These are phyloP conservation scores for Poecile atricapillus DNA, from an alignment of 2,113 vertebrate species.

Conservation along the genomic window DNA sequence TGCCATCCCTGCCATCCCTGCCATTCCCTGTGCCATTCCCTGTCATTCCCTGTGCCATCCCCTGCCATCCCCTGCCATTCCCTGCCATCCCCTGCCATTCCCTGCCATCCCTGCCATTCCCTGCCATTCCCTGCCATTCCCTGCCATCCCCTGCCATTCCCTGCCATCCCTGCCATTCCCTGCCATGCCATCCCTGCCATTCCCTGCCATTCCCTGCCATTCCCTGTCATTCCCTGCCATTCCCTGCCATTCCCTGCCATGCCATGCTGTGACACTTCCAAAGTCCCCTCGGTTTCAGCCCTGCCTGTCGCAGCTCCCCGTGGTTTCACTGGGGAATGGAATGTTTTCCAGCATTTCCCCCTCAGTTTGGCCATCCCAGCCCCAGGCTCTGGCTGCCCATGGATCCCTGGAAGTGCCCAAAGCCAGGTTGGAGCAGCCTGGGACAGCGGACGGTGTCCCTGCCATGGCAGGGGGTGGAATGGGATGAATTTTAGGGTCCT, in stretches of 20 bases:
- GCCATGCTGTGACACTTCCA: background rate
- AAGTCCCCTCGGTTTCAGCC: rapidly evolving
- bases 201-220: background rate
- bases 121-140: background rate
- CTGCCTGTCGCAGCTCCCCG: rapidly evolving
- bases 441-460: rapidly evolving
- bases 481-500: background rate
- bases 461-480: background rate
- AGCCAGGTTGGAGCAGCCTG: background rate
- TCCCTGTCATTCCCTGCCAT: background rate
- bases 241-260: background rate
- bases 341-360: rapidly evolving
- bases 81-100: background rate
- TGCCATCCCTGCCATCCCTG: background rate
- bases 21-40: background rate
- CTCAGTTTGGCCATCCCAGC: background rate
- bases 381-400: background rate
- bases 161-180: background rate
- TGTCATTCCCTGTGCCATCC: background rate
- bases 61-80: background rate
- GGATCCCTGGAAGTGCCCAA: background rate
- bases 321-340: rapidly evolving
- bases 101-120: background rate
- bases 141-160: too few relatives aligned
- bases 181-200: background rate